These are phyloP conservation scores for Campoletis raptor DNA, from an alignment of 2,888 invertebrate genomes.

Conservation along the genomic window DNA sequence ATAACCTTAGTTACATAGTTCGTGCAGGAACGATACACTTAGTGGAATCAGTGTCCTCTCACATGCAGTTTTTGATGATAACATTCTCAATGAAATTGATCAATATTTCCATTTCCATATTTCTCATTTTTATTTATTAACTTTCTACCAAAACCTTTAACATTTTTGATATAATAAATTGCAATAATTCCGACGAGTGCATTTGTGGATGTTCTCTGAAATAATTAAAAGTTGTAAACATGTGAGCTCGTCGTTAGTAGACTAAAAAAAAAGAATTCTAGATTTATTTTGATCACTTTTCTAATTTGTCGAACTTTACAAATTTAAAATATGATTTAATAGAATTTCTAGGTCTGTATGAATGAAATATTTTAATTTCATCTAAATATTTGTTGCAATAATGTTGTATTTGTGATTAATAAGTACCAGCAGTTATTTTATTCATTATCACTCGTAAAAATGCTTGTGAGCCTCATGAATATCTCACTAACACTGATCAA, in stretches of 20 bases:
- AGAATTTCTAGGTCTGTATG: not conserved
- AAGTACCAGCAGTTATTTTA: too few species aligned
- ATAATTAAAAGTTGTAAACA: not conserved
- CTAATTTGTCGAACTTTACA: not conserved
- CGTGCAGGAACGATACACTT: slow-evolving; percentile 39
- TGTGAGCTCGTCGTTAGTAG: not conserved
- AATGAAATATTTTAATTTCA: not conserved
- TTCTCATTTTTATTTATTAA: not conserved
- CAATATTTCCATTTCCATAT: not conserved
- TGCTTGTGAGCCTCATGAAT: too few species aligned
- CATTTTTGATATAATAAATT: not conserved
- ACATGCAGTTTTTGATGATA: not conserved
- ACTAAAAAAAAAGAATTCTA: not conserved
- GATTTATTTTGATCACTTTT: not conserved
- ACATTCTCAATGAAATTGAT: slow-evolving; percentile 7
- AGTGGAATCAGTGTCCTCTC: slow-evolving; percentile 9
- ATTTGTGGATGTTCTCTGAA: not conserved
- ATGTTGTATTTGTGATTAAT: too few species aligned
- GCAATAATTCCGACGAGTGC: not conserved
- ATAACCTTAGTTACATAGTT: slow-evolving; percentile 8
- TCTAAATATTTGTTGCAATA: not conserved
- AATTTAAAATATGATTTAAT: not conserved
- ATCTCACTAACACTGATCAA: too few species aligned
- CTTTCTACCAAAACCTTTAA: not conserved
- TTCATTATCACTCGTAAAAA: too few species aligned